Base-by-base conservation (phyloP, 1,140 invertebrate genomes). In the Zaprionus ornatus region DNA sequence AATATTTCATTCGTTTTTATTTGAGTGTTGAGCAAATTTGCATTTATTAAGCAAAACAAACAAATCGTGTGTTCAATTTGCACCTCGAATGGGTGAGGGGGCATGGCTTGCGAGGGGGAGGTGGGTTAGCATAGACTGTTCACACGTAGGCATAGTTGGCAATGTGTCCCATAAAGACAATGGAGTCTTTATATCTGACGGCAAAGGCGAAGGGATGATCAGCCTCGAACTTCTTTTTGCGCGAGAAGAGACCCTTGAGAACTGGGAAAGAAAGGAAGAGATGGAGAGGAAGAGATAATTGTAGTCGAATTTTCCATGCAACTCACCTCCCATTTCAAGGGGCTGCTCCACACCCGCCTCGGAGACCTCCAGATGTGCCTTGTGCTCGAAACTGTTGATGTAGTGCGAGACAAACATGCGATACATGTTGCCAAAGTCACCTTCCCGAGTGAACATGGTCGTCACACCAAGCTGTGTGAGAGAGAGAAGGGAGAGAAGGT, bases 401-500 rank as follows among this genome's bases (percentile, higher is more conserved):
- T 91, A 91, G 93, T 92, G 71, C 85, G 82, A 65, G 93, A 91
- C 90, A 27, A 95, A 93, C 66, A 97, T 95, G 48, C 95, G 95
- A 35, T 94, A 94, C 32, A 98, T 93, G 80, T 97, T 94, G n/a
- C 96, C 93, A 2, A 92, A 79, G 32, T 91, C 72, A 7, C 90
- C 91, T 15, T 85, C 63, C 12, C 91, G 80, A 1, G 86, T 86
- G 82, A 96, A 96, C 74, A 96, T 93, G n/a, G 94, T 91, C 1
- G 69, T 81, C 56, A 96, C 93, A 5, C 95, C 95, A 90, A 96
- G 65, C 93, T 95, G 48, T 19, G 70, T 4, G 5, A 5, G 12
- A 4, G 10, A 15, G 17, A 4, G 13, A 12, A 19, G 17, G 5
- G 4, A 12, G 4, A 4, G 15, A 13, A 3, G 1, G 23, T 0